Base-by-base conservation (phyloP, 1,140 invertebrate species). In the Scylla paramamosain region DNA sequence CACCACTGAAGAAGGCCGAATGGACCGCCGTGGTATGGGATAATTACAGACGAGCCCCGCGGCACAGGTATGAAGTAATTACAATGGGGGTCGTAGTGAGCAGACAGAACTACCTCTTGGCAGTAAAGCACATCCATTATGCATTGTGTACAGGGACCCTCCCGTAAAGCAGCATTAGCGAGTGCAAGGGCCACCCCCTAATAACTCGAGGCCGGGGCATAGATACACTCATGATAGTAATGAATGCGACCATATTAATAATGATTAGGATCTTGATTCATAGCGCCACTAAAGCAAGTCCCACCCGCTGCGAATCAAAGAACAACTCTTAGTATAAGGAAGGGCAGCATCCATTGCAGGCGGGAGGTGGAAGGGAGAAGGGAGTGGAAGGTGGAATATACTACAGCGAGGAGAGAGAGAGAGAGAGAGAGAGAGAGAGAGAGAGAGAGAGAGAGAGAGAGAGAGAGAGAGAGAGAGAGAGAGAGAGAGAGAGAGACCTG, bases 261-360 rank as follows among this genome's bases (percentile, higher is more conserved):
- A 93, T 67, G 92, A 93, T 93, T 87, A 93, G 92, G n/a, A 93
- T 93, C 92, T 93, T 93, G 92, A 93, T 52, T 86, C 83, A 93
- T 28, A 31, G 46, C 52, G 92, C 0, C 92, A 52, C 83, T 93
- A 87, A 93, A 87, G 92, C 83, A 93, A 93, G 46, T 46, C 45
- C 39, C 67, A 77, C 83, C 82, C 29, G 46, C 84, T 29, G 83
- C 28, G 84, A 87, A 28, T 93, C 92, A 93, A 59, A 93, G 77
- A 83, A 93, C 32, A 29, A 12, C 0, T 48, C 77, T 82, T 93
- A 7, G 82, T 82, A 39, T 59, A 82, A 77, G 25, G 25, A 25
- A 45, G 46, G 12, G 59, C 48, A 4, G 31, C 32, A 39, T 88
- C 32, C 86, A 46, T 88, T 46, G 89, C 39, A 39, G 89, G 89